Evolutionary conservation across 2,113 vertebrate genomes (phyloP).

Genomic region (Notothenia coriiceps): DNA sequence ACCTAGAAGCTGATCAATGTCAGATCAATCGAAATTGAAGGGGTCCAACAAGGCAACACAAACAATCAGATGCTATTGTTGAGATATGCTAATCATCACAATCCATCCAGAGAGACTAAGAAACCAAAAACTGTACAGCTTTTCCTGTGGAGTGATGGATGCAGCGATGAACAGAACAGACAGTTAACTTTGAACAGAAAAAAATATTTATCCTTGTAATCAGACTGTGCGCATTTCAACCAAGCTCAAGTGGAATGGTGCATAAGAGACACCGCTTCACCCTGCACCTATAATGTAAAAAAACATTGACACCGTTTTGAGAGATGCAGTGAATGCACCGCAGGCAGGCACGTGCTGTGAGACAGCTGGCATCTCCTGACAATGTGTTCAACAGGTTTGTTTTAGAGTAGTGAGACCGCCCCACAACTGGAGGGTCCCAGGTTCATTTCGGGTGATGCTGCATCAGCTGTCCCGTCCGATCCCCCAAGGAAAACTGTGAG

Average conservation of each 20-base stretch:
- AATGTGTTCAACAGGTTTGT: not conserved
- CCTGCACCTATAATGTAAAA: constrained; percentile 28
- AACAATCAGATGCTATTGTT: constrained; percentile 48
- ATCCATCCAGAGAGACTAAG: constrained; percentile 25
- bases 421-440: not conserved
- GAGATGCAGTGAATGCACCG: constrained; percentile 17
- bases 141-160: constrained; percentile 35
- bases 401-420: not conserved
- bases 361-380: constrained; percentile 17
- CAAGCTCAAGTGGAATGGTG: constrained; percentile 31
- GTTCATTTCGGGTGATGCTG: constrained; percentile 23
- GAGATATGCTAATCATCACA: constrained; percentile 44
- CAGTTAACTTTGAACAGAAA: constrained; percentile 15
- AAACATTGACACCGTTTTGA: constrained; percentile 24
- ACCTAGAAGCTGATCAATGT: constrained; percentile 34
- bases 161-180: constrained; percentile 37
- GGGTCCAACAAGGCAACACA: constrained; percentile 25
- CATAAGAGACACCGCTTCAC: constrained; percentile 29
- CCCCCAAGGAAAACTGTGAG: constrained; percentile 38
- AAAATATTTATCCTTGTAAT: constrained; percentile 30
- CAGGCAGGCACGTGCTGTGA: constrained; percentile 3
- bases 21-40: constrained; percentile 42
- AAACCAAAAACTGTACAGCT: constrained; percentile 8
- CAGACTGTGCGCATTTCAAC: constrained; percentile 38
- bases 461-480: constrained; percentile 16